Base-by-base conservation (phyloP, 1,140 invertebrate genomes). In the Drosophila dunni region DNA sequence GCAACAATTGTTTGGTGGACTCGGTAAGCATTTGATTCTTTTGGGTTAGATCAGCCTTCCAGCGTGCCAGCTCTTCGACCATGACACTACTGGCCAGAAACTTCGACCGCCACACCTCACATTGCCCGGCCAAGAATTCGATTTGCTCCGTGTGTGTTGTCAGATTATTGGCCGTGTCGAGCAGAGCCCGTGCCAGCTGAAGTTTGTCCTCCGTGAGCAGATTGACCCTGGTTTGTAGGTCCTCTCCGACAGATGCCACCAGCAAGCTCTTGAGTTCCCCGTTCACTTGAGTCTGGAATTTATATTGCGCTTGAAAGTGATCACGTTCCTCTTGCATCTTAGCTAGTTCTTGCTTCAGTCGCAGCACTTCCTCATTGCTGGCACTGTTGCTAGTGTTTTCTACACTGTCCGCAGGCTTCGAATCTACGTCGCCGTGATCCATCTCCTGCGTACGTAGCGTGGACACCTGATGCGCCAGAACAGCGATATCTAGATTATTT, bases 61-160 rank as follows among this genome's bases (percentile, higher is more conserved):
- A 97, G 63, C 94, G 94, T 1, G 97, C 97, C 70, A 98, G 92
- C 93, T 98, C 97, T 93, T 98, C 97, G 7, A 97, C 95, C 95
- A 98, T 97, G 57, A 98, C 94, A 91, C 97, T 98, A 94, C 97
- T 97, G 20, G 97, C 97, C 78, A 98, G 93, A 93, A 98, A 99
- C 95, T 98, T 98, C 83, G 97, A 98, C 71, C 97, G 95, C 97
- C 97, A 98, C 61, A 98, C 97, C 94, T 99, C 97, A 92, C 97
- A 98, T 84, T 98, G 97, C 3, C 97, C 97, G 24, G 97, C 96
- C 20, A 98, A 93, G 94, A 96, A 97, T 91, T 98, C 98, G 3
- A 97, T 96, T 93, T 98, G 97, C 92, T 98, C 97, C 92, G 97
- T 96, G 93, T 98, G 97, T 1, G 96, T 96, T 50, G 95, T 96